A percentile compares a stretch with the other conserved stretches of the same genome.
Conservation (phyloP, 2,797 vertebrate genomes). For the Chloroceryle amazona region DNA sequence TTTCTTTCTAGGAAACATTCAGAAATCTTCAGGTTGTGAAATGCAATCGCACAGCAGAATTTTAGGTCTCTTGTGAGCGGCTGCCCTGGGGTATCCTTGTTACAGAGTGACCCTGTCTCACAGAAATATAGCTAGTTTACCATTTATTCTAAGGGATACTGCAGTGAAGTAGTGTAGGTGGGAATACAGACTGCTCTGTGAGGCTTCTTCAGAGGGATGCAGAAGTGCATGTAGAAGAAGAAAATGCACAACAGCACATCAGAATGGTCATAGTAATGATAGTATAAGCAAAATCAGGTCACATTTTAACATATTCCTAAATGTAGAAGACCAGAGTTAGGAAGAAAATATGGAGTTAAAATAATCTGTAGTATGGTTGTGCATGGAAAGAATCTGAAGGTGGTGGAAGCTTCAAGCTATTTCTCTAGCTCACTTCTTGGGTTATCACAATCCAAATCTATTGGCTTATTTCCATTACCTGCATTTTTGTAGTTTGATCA, state of each 20-base stretch:
- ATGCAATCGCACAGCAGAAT: background rate
- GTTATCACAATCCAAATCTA: accelerated
- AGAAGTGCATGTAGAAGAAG: background rate
- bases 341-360: background rate
- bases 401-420: background rate
- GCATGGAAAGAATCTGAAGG: background rate
- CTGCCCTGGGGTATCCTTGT: background rate
- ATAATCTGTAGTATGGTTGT: background rate
- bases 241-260: background rate
- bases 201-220: background rate
- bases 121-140: background rate
- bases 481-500: background rate
- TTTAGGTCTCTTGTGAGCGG: background rate
- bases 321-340: background rate
- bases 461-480: background rate
- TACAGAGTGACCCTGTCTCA: background rate
- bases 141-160: background rate
- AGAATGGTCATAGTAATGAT: background rate
- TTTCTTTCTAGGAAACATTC: background rate
- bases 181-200: background rate
- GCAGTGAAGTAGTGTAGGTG: background rate
- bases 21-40: background rate
- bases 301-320: background rate
- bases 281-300: background rate
- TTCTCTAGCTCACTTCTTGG: background rate